Percentiles rank a stretch among this genome's conserved stretches.
Evolutionary conservation across 2,888 invertebrate species (phyloP).

Genomic region (Yponomeuta sedellus): DNA sequence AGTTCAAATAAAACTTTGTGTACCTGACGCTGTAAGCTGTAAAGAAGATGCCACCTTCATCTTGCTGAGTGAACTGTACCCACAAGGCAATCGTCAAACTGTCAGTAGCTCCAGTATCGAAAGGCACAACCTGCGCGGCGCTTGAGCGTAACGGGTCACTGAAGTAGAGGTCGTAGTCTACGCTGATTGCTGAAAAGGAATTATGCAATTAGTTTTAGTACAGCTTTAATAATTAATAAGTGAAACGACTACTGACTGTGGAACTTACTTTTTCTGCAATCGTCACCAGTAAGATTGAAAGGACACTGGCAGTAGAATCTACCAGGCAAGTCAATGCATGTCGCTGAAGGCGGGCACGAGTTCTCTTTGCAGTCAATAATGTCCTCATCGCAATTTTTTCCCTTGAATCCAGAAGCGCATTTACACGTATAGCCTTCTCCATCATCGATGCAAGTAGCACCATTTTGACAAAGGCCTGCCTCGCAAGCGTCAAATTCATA

Average conservation of each 20-base stretch:
- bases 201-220: conserved; percentile 21
- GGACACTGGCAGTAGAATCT: conserved; percentile 97
- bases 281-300: conserved; percentile 96
- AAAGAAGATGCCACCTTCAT: conserved; percentile 95
- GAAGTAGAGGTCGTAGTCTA: conserved; percentile 98
- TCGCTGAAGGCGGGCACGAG: conserved; percentile 95
- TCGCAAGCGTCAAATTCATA: conserved; percentile 96
- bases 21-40: conserved; percentile 93
- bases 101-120: conserved; percentile 84
- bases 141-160: conserved; percentile 93
- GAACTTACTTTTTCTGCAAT: conserved; percentile 92
- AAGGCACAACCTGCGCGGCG: conserved; percentile 95
- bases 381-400: conserved; percentile 93
- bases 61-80: conserved; percentile 95
- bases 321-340: conserved; percentile 93
- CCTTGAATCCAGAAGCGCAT: conserved; percentile 88
- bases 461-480: conserved; percentile 93
- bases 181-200: conserved; percentile 88
- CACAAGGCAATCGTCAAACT: conserved; percentile 95
- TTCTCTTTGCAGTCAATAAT: conserved; percentile 94
- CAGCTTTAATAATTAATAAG: conserved; percentile 16
- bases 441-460: conserved; percentile 92
- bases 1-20: conserved; percentile 10
- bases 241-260: not conserved
- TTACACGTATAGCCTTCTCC: conserved; percentile 90